Evolutionary conservation across 2,888 invertebrate species (phyloP).

Genomic region (Apotomis turbidana): DNA sequence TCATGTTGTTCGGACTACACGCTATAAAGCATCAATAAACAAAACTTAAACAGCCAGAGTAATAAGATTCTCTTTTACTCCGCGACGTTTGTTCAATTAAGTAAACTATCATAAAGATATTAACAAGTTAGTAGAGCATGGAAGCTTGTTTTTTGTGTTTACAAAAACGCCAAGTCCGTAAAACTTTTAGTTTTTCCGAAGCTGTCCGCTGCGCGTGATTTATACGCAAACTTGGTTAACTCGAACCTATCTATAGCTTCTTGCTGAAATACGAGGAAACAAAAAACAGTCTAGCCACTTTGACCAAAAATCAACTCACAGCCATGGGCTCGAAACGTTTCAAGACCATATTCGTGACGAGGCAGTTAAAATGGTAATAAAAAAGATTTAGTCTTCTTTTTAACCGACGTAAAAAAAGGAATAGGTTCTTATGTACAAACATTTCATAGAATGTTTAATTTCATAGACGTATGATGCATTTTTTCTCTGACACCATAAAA

Average conservation of each 20-base stretch:
- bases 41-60: neutral
- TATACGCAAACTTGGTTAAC: conserved; percentile 50
- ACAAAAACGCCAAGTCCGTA: conserved; percentile 44
- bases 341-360: too few species aligned
- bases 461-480: too few species aligned
- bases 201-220: conserved; percentile 53
- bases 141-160: conserved; percentile 48
- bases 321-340: too few species aligned
- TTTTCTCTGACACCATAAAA: too few species aligned
- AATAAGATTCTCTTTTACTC: neutral
- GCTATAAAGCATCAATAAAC: neutral
- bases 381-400: too few species aligned
- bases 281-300: conserved; percentile 18
- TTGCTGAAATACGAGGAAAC: conserved; percentile 8
- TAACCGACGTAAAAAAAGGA: too few species aligned
- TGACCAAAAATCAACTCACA: neutral
- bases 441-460: too few species aligned
- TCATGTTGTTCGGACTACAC: neutral
- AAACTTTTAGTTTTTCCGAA: conserved; percentile 53
- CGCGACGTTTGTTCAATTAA: neutral
- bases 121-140: conserved; percentile 19
- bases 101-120: conserved; percentile 23
- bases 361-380: too few species aligned
- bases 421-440: too few species aligned
- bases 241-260: conserved; percentile 40